A percentile compares a stretch with the other conserved stretches of the same genome.
phyloP scores from a whole-genome alignment of 1,140 invertebrate species.

The Helicoverpa zea region DNA sequence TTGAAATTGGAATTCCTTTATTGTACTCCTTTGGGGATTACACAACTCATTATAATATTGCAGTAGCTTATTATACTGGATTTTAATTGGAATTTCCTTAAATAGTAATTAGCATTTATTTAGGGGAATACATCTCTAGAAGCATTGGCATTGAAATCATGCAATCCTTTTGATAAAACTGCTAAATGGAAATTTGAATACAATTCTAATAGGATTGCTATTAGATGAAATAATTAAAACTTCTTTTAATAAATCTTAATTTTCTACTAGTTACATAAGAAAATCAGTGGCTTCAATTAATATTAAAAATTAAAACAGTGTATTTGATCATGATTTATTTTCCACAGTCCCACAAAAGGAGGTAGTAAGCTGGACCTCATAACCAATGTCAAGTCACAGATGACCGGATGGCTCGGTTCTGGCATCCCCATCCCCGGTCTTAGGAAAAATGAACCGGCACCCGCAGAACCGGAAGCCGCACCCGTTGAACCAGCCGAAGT shows the following conservation, averaged over 20 bases:
- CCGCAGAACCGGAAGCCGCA: conserved; percentile 83
- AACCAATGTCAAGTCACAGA: conserved; percentile 93
- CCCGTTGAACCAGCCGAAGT: conserved; percentile 84
- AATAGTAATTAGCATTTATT: background rate
- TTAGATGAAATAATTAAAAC: background rate
- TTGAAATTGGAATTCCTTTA: background rate
- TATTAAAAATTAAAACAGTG: background rate
- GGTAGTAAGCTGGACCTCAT: conserved; percentile 92
- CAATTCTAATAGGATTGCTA: background rate
- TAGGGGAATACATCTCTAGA: background rate
- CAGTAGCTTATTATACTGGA: too few species aligned
- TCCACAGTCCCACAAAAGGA: conserved; percentile 89
- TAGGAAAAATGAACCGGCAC: conserved; percentile 87
- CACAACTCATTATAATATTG: too few species aligned
- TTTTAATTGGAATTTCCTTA: too few species aligned
- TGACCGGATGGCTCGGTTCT: conserved; percentile 92
- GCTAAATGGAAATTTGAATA: background rate
- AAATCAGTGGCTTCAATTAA: background rate
- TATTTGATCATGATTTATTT: conserved; percentile 45
- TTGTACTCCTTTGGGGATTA: background rate
- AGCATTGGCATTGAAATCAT: background rate
- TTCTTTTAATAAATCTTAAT: background rate
- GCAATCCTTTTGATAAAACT: background rate
- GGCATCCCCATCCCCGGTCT: conserved; percentile 91
- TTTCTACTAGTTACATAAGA: background rate